Evolutionary conservation across 2,888 invertebrate species (phyloP), one percentile per base, ranked within the genome.

Genomic region (Chydorus sphaericus): DNA sequence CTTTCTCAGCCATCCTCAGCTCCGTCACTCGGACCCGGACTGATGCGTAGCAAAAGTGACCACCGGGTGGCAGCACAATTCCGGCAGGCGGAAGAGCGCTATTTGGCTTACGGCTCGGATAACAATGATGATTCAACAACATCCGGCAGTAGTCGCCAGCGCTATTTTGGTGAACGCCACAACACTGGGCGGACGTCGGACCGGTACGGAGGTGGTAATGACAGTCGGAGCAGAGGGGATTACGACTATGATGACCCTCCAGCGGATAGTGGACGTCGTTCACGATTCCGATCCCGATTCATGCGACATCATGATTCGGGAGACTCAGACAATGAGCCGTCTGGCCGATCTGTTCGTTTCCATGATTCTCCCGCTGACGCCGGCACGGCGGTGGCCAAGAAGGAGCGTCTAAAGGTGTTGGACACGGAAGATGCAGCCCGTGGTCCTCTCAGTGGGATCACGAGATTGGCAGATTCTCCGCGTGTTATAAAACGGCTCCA

Each of bases 41-140:
- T 93, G 18, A 90, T 91, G 78, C 77, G 92, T 61, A 91, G 90
- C 60, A 92, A 93, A 70, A 91, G 91, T 68, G 92, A 93, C 68
- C 92, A 92, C 70, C 79, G 92, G 38, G 72, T 93, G 59, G 89
- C 91, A 5, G 75, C 87, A 0, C 91, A 91, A 67, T 90, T 88
- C 71, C 79, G 90, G 33, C 85, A 86, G 66, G 86, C 88, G 68
- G 87, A 88, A 23, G 64, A 65, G 49, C 60, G 50, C 16, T 56
- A 57, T 30, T 20, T 28, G 14, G 48, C 56, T 11, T 64, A 65
- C 60, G 62, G 65, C 4, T 63, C 63, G 28, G 63, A 63, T 38
- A 62, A 63, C 56, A 63, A 63, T 37, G 61, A 62, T 20, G 60
- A 57, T 36, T 11, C 23, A 14, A 39, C 54, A 4, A 33, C 31